A percentile compares a stretch with the other conserved stretches of the same genome.
Evolutionary conservation across 1,140 invertebrate species (phyloP).

Genomic region (Drosophila willistoni): DNA sequence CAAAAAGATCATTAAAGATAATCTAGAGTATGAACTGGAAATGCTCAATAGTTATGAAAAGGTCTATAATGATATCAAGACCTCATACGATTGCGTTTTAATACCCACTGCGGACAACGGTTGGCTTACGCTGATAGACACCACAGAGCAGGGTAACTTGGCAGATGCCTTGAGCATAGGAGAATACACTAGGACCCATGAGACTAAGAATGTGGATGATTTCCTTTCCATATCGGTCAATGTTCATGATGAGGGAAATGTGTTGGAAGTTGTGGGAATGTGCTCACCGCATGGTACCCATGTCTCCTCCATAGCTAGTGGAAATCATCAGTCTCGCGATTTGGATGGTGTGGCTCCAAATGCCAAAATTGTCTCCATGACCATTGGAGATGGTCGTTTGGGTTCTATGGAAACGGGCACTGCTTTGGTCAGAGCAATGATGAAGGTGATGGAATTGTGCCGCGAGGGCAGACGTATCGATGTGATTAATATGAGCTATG

Average conservation of each 20-base stretch:
- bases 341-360: slow-evolving; percentile 98
- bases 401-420: slow-evolving; percentile 98
- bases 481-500: slow-evolving; percentile 99
- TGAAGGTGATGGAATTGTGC: slow-evolving; percentile 90
- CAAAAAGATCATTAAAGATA: slow-evolving; percentile 94
- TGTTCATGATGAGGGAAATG: slow-evolving; percentile 95
- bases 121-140: slow-evolving; percentile 85
- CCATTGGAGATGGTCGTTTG: slow-evolving; percentile 95
- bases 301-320: slow-evolving; percentile 97
- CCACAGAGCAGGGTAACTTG: slow-evolving; percentile 87
- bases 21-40: slow-evolving; percentile 94
- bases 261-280: slow-evolving; percentile 96
- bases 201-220: slow-evolving; percentile 93
- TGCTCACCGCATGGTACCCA: slow-evolving; percentile 98
- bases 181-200: slow-evolving; percentile 92
- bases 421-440: slow-evolving; percentile 94
- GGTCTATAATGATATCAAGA: slow-evolving; percentile 93
- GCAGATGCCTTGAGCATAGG: slow-evolving; percentile 90
- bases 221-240: slow-evolving; percentile 96
- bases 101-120: slow-evolving; percentile 91
- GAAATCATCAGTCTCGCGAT: slow-evolving; percentile 94
- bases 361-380: slow-evolving; percentile 96
- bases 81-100: slow-evolving; percentile 96
- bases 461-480: slow-evolving; percentile 87
- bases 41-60: slow-evolving; percentile 93